These are phyloP conservation scores for Clarias pachynema DNA, from an alignment of 2,797 vertebrate genomes.

Conservation along the genomic window DNA sequence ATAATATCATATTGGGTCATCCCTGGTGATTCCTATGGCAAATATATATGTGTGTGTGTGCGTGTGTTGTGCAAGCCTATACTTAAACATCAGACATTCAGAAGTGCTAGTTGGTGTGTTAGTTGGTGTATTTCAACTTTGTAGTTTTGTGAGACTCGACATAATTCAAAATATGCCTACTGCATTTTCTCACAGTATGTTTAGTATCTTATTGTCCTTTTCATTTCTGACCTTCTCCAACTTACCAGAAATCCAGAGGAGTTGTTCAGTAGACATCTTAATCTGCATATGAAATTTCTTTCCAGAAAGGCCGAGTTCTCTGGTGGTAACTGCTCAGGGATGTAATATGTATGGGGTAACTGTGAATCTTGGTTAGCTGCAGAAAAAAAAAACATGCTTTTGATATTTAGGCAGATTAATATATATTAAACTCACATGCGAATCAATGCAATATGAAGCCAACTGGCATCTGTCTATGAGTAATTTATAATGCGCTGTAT, in stretches of 20 bases:
- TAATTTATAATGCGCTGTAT: background rate
- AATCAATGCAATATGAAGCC: background rate
- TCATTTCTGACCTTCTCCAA: background rate
- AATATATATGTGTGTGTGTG: background rate
- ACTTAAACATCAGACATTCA: background rate
- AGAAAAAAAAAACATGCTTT: background rate
- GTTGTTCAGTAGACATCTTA: slow-evolving; percentile 83
- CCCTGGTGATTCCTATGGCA: no score
- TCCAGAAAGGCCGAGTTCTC: slow-evolving; percentile 83
- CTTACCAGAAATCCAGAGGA: slow-evolving; percentile 84
- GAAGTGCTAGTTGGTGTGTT: background rate
- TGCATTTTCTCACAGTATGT: background rate
- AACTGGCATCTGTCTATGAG: background rate
- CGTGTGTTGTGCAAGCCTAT: background rate
- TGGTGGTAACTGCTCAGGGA: slow-evolving; percentile 77
- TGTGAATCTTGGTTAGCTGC: slow-evolving; percentile 68
- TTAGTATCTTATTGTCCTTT: background rate
- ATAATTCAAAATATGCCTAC: background rate
- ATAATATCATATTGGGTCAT: no score
- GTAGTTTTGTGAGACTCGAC: background rate
- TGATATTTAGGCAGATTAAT: background rate
- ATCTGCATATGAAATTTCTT: slow-evolving; percentile 80
- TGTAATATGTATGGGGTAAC: slow-evolving; percentile 69
- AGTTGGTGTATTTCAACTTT: background rate
- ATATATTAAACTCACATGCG: no score